Base-by-base conservation (phyloP, 30 jellyfish, hydroid and myxozoan genomes). In the Clytia hemisphaerica region DNA sequence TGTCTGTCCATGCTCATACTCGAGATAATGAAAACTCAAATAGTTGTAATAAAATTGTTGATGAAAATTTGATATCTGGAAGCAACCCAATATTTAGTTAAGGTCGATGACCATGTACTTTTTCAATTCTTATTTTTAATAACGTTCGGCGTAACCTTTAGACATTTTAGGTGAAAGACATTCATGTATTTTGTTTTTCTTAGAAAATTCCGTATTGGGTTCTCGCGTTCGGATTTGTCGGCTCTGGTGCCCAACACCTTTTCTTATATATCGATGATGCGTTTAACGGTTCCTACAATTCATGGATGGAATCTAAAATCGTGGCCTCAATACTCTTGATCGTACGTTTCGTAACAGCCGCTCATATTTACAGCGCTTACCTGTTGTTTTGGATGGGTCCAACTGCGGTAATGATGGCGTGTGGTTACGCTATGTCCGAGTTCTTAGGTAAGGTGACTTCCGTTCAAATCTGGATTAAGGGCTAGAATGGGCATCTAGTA, bases 351-450 rank as follows among this genome's bases (percentile, higher is more conserved):
- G 42, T 45, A 22, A 35, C 42, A 1, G 2, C 45, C 31, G 60
- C 45, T 37, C 73, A 67, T 67, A 7, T 67, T 45, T 67, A 67
- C 45, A 4, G 22, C 4, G 79, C 73, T 12, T 67, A 37, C 4
- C 45, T 25, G 36, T 2, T 67, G 33, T 67, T 67, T 30, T 67
- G 79, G 79, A 26, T 32, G 12, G 18, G 40, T 7, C 79, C 79
- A 15, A 47, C 61, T 26, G 25, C 33, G 0, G 45, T 67, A 15
- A 67, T 67, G 73, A 24, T 67, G 77, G 45, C 45, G 79, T 37
- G 75, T 37, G 79, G 79, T 26, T 38, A 67, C 45, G 60, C 79
- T 16, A 67, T 67, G 79, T 37, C 60, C 36, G 79, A 67, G 21
- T 67, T 4, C 79, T 37, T 38, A 45, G 72, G 79, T 67, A 46